phyloP scores from a whole-genome alignment of 2,797 vertebrate species.

The Phyllotis vaccarum region DNA sequence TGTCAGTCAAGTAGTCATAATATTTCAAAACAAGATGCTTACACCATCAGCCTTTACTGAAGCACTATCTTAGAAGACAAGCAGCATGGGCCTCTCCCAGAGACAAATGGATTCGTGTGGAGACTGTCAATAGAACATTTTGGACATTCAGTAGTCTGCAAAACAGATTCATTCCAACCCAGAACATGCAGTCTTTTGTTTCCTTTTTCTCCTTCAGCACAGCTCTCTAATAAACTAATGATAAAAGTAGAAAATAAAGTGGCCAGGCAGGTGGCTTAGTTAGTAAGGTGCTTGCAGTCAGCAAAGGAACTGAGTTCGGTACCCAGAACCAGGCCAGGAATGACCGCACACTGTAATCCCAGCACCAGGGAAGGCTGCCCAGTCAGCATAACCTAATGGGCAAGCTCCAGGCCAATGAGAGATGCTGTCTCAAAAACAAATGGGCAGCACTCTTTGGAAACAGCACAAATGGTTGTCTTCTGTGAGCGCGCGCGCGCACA shows the following conservation, averaged over 20 bases:
- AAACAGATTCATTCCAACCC: background rate
- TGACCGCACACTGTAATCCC: background rate
- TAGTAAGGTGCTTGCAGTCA: background rate
- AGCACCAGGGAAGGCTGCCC: background rate
- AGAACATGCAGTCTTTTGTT: background rate
- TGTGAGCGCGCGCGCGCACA: too few species aligned
- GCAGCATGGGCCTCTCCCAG: background rate
- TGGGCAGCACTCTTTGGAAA: background rate
- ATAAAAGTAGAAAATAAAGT: background rate
- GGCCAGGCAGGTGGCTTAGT: background rate
- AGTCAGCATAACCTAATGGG: background rate
- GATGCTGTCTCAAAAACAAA: background rate
- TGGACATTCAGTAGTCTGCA: background rate
- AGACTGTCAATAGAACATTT: background rate
- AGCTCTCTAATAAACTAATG: background rate
- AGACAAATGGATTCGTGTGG: background rate
- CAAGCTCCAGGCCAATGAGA: background rate
- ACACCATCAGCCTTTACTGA: slow-evolving; percentile 56
- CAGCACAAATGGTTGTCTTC: too few species aligned
- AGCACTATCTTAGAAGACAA: slow-evolving; percentile 2
- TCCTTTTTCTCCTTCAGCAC: background rate
- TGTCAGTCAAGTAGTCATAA: background rate
- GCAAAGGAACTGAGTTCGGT: background rate
- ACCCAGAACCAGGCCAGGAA: background rate
- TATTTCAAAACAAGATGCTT: slow-evolving; percentile 63